Evolutionary conservation across 2,888 invertebrate species (phyloP).

Genomic region (Acanthosoma haemorrhoidale): DNA sequence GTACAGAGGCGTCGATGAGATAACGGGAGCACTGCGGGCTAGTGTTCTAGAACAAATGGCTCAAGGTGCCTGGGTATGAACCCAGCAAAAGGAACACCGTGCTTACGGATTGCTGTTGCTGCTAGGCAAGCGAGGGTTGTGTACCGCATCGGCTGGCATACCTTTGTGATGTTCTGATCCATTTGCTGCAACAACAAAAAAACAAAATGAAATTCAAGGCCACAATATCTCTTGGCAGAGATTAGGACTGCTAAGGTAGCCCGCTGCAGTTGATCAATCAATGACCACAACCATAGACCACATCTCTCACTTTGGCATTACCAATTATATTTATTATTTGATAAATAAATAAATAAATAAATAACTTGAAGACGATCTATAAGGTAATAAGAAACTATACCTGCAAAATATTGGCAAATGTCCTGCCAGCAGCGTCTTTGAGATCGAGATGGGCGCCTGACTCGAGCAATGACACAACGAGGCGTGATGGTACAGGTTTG

Average conservation of each 20-base stretch:
- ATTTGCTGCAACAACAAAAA: background rate
- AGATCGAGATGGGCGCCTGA: constrained; percentile 82
- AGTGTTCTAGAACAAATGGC: constrained; percentile 38
- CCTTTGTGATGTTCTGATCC: constrained; percentile 48
- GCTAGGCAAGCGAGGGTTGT: constrained; percentile 80
- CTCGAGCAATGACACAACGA: constrained; percentile 66
- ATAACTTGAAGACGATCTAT: no score
- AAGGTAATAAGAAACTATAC: background rate
- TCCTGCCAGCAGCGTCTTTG: constrained; percentile 69
- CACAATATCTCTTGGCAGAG: no score
- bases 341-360: no score
- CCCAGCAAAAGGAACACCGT: constrained; percentile 44
- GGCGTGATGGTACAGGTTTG: constrained; percentile 61
- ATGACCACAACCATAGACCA: no score
- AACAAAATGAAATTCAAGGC: no score
- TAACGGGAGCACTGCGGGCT: constrained; percentile 18
- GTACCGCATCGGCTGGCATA: constrained; percentile 70
- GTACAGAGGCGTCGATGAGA: constrained; percentile 2
- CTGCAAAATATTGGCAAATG: constrained; percentile 54
- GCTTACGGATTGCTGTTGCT: constrained; percentile 62
- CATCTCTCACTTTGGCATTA: no score
- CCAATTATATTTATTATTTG: no score
- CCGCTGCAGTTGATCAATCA: no score
- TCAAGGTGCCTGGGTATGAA: constrained; percentile 38
- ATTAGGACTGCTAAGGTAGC: no score